Evolutionary conservation across 2,113 vertebrate genomes (phyloP).

Genomic region (Eptesicus fuscus): DNA sequence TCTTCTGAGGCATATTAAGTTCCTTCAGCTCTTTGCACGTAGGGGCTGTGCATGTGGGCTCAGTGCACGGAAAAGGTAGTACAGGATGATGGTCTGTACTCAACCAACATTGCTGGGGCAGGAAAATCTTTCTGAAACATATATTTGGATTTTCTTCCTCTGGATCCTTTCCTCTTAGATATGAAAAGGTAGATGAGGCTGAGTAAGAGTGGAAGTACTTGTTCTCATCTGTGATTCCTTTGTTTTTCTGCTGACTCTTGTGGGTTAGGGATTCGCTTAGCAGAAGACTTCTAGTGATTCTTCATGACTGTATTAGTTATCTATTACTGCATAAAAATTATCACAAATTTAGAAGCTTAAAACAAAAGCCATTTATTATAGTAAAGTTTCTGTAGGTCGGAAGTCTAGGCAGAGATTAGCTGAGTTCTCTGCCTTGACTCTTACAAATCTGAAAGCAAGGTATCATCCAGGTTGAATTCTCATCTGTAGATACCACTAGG

Average conservation of each 20-base stretch:
- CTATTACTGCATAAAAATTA: not conserved
- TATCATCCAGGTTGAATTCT: not conserved
- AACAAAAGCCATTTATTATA: not conserved
- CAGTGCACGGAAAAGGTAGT: not conserved
- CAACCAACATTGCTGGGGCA: not conserved
- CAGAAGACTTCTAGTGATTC: conserved; percentile 10
- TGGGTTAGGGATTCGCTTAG: not conserved
- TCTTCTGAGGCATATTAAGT: not conserved
- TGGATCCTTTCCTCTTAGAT: conserved; percentile 7
- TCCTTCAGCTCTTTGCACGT: not conserved
- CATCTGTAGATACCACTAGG: not conserved
- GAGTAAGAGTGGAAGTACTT: not conserved
- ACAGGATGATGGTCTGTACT: not conserved
- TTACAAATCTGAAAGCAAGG: not conserved
- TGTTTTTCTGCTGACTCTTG: not conserved
- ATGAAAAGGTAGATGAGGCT: not conserved
- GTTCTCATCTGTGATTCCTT: conserved; percentile 9
- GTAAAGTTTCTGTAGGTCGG: conserved; percentile 13
- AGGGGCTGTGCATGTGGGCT: not conserved
- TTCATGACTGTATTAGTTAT: conserved; percentile 11
- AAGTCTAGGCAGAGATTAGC: conserved; percentile 10
- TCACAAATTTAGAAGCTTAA: conserved; percentile 3
- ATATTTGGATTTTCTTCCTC: not conserved
- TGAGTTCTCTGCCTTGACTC: conserved; percentile 32
- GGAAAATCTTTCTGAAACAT: conserved; percentile 33